Percentiles rank a stretch among this genome's conserved stretches.
Evolutionary conservation across 35 echinoderm and acorn worm species (phyloP).

Genomic region (Apostichopus japonicus): DNA sequence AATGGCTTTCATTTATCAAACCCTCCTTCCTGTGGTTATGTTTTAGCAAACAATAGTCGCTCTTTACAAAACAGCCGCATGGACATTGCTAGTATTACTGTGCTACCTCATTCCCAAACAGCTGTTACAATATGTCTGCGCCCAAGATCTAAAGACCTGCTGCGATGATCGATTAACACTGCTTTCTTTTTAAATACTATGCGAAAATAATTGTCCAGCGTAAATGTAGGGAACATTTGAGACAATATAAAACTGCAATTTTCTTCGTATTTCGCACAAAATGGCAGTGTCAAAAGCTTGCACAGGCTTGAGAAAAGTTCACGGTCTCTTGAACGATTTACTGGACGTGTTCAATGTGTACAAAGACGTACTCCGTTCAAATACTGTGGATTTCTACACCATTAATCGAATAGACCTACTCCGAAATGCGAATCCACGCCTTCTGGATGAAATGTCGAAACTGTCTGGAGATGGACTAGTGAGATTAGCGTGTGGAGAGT

Average conservation of each 20-base stretch:
- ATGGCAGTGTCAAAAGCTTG: background rate
- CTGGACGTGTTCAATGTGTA: slow-evolving; percentile 39
- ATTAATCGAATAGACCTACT: slow-evolving; percentile 52
- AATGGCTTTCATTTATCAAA: too few relatives aligned
- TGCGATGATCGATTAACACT: too few relatives aligned
- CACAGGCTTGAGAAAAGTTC: background rate
- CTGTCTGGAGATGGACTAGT: slow-evolving; percentile 6
- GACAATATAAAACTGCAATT: too few relatives aligned
- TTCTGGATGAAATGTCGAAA: slow-evolving; percentile 36
- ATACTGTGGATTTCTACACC: slow-evolving; percentile 75
- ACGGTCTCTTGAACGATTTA: slow-evolving; percentile 50
- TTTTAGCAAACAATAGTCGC: background rate
- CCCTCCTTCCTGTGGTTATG: too few relatives aligned
- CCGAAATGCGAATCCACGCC: background rate
- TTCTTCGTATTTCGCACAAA: too few relatives aligned
- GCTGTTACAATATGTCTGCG: background rate
- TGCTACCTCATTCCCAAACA: background rate
- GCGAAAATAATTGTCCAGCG: too few relatives aligned
- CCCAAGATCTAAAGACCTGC: background rate
- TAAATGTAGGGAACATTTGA: too few relatives aligned
- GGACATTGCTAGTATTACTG: background rate
- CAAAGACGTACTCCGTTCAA: slow-evolving; percentile 49
- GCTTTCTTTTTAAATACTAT: too few relatives aligned
- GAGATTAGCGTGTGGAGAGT: slow-evolving; percentile 20
- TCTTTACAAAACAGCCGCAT: background rate